Evolutionary conservation across 2,888 invertebrate genomes (phyloP), one percentile per base, ranked within the genome.

Genomic region (Abrostola triplasia): DNA sequence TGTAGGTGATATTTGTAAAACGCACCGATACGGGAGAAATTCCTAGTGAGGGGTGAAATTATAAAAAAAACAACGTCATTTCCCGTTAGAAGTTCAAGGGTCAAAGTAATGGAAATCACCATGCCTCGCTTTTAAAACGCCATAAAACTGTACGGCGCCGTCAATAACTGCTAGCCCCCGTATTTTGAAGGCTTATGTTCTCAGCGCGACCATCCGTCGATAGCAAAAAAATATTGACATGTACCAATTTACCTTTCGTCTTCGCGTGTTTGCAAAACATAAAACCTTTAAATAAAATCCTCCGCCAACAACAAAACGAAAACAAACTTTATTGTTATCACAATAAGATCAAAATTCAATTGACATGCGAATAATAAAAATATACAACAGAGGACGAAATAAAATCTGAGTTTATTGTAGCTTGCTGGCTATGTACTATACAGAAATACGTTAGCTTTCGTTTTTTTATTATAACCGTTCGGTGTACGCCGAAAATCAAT

Each of bases 401-500:
- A 68, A 80, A 80, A 66, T 67, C 48, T 36, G 37, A 61, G 64
- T 77, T 80, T 75, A 74, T 67, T 24, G 64, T 64, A 69, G 62
- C 55, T 71, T 42, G 57, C 75, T 64, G 55, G 68, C 53, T 64
- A 48, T 55, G 51, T 64, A 59, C 55, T 50, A 40, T 50, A 36
- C 12, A 41, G 8, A 44, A 13, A 8, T 61, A 64, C 36, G 52
- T 52, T 51, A 41, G 61, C 58, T 6, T 24, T 8, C 6, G 42
- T 61, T 55, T 41, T 62, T 70, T 62, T 68, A 8, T 69, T 69
- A 54, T 61, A 67, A 66, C 59, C 55, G 67, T 50, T 64, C 54
- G 62, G 64, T 76, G 73, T 75, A 69, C 51, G 54, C 59, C 55
- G 40, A 70, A 76, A 79, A 81, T 83, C 78, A 77, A 83, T 82